Conservation (phyloP, 2,113 vertebrate genomes). For the Aptenodytes forsteri region DNA sequence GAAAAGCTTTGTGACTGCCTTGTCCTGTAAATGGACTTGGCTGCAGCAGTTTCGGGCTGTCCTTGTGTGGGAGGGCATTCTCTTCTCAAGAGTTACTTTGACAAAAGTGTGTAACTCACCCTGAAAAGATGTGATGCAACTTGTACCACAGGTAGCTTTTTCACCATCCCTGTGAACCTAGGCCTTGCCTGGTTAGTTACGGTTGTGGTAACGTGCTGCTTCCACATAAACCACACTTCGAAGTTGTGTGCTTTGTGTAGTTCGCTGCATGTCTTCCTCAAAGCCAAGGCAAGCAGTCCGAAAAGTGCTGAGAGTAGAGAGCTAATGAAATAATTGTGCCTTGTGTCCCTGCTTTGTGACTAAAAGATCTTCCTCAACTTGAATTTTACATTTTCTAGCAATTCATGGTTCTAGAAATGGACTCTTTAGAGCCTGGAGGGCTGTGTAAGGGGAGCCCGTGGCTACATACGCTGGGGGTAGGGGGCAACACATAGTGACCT, state of each 20-base stretch:
- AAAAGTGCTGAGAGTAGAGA: not conserved
- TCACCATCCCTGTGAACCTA: not conserved
- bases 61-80: not conserved
- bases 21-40: not conserved
- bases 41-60: not conserved
- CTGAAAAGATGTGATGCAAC: not conserved
- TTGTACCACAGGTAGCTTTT: not conserved
- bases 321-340: not conserved
- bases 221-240: rapidly evolving
- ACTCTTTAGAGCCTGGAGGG: not conserved
- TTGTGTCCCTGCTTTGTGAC: not conserved
- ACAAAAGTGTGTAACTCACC: rapidly evolving
- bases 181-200: rapidly evolving
- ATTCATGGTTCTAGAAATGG: not conserved
- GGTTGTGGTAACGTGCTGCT: rapidly evolving
- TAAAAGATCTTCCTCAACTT: not conserved
- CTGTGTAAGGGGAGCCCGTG: not conserved
- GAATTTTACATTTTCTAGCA: not conserved
- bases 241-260: not conserved
- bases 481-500: not conserved
- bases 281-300: not conserved
- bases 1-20: not conserved
- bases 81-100: not conserved
- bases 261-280: not conserved
- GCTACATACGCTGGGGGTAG: rapidly evolving